Conservation (phyloP, 2,797 vertebrate genomes). For the Aeoliscus strigatus region DNA sequence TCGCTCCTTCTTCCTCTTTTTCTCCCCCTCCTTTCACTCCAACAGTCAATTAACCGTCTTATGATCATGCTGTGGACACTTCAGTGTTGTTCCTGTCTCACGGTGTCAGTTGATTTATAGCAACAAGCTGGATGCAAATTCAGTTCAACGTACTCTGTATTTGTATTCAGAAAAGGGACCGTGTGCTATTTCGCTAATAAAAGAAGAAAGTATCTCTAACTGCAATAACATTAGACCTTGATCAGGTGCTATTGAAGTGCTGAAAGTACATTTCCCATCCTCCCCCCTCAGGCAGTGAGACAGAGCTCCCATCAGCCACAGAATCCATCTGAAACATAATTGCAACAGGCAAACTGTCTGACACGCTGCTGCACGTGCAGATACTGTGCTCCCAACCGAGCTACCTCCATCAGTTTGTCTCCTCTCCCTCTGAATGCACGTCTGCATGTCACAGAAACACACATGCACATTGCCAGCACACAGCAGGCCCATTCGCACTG, state of each 20-base stretch:
- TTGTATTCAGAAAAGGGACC: slow-evolving; percentile 29
- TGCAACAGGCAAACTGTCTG: slow-evolving; percentile 38
- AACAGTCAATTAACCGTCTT: slow-evolving; percentile 34
- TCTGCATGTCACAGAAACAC: slow-evolving; percentile 23
- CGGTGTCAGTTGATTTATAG: slow-evolving; percentile 9
- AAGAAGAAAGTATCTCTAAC: slow-evolving; percentile 25
- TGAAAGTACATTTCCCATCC: slow-evolving; percentile 16
- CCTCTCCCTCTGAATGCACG: slow-evolving; percentile 6
- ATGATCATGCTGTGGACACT: slow-evolving; percentile 17
- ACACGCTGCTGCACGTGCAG: slow-evolving; percentile 39
- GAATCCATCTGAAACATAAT: slow-evolving; percentile 36
- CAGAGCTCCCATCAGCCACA: slow-evolving; percentile 23
- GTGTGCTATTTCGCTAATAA: slow-evolving; percentile 18
- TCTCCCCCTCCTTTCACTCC: slow-evolving; percentile 37
- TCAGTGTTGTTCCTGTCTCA: slow-evolving; percentile 5
- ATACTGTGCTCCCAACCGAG: slow-evolving; percentile 28
- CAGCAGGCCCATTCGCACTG: slow-evolving; percentile 17
- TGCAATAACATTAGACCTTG: slow-evolving; percentile 26
- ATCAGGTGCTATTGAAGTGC: slow-evolving; percentile 30
- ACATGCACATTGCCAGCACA: slow-evolving; percentile 7
- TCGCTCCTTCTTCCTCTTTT: slow-evolving; percentile 54
- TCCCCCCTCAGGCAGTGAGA: slow-evolving; percentile 27
- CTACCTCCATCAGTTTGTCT: slow-evolving; percentile 41
- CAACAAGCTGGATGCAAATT: slow-evolving; percentile 10
- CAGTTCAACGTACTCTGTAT: slow-evolving; percentile 11